Evolutionary conservation across 2,888 invertebrate species (phyloP).

Genomic region (Meiosimyza decipiens): DNA sequence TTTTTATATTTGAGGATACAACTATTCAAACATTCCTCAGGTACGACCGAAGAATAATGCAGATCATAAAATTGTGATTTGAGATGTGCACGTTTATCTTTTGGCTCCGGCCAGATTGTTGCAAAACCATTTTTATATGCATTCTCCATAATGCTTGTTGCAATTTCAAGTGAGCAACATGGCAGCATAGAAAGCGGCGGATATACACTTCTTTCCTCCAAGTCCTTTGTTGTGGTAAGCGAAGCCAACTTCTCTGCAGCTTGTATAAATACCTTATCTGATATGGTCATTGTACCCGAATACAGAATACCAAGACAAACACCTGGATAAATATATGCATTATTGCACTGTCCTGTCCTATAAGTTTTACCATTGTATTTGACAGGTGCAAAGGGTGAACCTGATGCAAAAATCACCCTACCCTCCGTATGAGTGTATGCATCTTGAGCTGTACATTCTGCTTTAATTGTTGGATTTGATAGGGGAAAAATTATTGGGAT

Average conservation of each 20-base stretch:
- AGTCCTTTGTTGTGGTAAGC: conserved; percentile 82
- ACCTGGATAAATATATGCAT: conserved; percentile 98
- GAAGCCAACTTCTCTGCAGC: conserved; percentile 88
- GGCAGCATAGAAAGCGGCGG: conserved; percentile 88
- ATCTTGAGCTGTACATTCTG: conserved; percentile 98
- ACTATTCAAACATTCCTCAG: conserved; percentile 67
- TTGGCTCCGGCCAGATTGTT: conserved; percentile 81
- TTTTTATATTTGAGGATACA: too few species aligned
- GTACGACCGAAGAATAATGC: conserved; percentile 76
- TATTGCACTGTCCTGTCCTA: conserved; percentile 97
- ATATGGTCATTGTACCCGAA: conserved; percentile 88
- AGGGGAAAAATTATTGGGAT: conserved; percentile 96
- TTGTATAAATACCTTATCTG: conserved; percentile 91
- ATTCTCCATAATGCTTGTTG: conserved; percentile 81
- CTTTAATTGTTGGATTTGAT: conserved; percentile 97
- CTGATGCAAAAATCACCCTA: conserved; percentile 92
- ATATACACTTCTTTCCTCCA: conserved; percentile 88
- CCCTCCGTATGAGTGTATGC: conserved; percentile 93
- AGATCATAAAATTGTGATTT: conserved; percentile 85
- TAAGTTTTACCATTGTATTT: conserved; percentile 81
- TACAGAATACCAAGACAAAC: conserved; percentile 90
- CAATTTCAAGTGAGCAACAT: conserved; percentile 89
- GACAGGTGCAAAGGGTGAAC: conserved; percentile 94
- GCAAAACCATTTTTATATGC: conserved; percentile 84
- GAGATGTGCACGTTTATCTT: conserved; percentile 78